Evolutionary conservation across 2,113 vertebrate species (phyloP).

Genomic region (Propithecus coquereli): DNA sequence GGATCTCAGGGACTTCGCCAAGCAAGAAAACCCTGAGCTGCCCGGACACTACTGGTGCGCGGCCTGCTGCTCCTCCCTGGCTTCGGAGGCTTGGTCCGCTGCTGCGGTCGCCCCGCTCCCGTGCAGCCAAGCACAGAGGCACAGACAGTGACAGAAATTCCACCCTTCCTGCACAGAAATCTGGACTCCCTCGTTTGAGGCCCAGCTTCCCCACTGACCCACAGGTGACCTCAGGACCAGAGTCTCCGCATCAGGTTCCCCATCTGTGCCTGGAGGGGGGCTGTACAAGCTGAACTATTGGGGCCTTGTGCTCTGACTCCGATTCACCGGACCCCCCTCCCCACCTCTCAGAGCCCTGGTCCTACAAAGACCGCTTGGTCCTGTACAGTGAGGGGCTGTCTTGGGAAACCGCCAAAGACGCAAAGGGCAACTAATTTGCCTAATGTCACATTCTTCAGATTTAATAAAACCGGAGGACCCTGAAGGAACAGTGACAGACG

Average conservation of each 20-base stretch:
- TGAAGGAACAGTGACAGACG: too few relatives aligned
- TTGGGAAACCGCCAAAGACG: background rate
- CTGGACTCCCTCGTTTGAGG: background rate
- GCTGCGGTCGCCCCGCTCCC: background rate
- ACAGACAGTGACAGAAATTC: background rate
- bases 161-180: background rate
- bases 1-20: background rate
- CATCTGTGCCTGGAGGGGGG: background rate
- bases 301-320: background rate
- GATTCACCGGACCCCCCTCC: background rate
- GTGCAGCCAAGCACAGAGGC: background rate
- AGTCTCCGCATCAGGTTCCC: background rate
- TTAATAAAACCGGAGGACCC: background rate
- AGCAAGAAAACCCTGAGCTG: background rate
- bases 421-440: background rate
- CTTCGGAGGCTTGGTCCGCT: background rate
- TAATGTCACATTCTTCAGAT: background rate
- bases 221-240: background rate
- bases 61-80: background rate
- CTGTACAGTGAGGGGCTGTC: background rate
- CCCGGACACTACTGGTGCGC: accelerated
- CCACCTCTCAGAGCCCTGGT: background rate
- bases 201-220: background rate
- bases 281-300: background rate
- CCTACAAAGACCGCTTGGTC: too few relatives aligned